Evolutionary conservation across 2,888 invertebrate species (phyloP).

Genomic region (Heliconius aoede): DNA sequence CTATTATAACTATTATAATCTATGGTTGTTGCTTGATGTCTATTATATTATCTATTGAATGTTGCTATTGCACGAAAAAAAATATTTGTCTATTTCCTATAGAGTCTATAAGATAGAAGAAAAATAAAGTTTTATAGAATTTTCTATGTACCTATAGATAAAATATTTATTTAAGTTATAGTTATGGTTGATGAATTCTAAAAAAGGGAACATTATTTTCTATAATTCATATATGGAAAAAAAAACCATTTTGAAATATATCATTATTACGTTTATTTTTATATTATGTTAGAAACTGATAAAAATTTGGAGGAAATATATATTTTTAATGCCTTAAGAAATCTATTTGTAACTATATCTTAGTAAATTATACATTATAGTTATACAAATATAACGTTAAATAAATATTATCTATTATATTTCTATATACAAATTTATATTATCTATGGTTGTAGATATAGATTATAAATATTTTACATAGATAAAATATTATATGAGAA

Average conservation of each 20-base stretch:
- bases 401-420: slow-evolving; percentile 12
- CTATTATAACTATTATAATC: too few relatives aligned
- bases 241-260: neutral
- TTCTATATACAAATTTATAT: slow-evolving; percentile 12
- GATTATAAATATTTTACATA: slow-evolving; percentile 10
- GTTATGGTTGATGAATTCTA: neutral
- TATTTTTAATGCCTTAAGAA: neutral
- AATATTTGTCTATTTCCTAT: slow-evolving; percentile 21
- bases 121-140: neutral
- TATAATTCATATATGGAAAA: neutral
- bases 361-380: neutral
- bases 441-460: slow-evolving; percentile 4
- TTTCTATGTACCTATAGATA: slow-evolving; percentile 2
- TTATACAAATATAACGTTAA: slow-evolving; percentile 4
- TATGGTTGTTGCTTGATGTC: slow-evolving; percentile 48
- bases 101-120: neutral
- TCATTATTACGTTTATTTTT: neutral
- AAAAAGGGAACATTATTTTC: neutral
- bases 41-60: slow-evolving; percentile 32
- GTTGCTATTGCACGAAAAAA: slow-evolving; percentile 39
- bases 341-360: neutral
- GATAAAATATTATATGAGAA: neutral
- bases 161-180: slow-evolving; percentile 1
- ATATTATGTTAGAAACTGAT: neutral
- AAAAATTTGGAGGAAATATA: neutral